phyloP scores from a whole-genome alignment of 2,888 invertebrate genomes.

The Corythucha ciliata region DNA sequence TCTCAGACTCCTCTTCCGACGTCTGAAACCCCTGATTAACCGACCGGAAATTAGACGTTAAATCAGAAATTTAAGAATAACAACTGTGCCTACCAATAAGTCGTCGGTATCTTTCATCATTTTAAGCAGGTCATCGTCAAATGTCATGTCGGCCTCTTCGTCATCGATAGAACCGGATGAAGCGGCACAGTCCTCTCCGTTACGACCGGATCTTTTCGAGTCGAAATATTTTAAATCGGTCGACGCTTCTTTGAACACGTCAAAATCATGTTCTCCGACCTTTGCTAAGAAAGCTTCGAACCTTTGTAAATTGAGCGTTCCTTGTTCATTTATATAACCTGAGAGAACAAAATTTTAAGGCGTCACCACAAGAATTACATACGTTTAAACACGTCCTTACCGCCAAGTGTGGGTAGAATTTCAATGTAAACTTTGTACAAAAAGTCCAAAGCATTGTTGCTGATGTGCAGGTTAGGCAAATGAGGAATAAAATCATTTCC shows the following conservation, averaged over 20 bases:
- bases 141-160: too few relatives aligned
- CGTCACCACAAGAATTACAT: neutral
- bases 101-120: slow-evolving; percentile 20
- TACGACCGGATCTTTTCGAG: slow-evolving; percentile 47
- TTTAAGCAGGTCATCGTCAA: slow-evolving; percentile 12
- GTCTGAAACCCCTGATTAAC: slow-evolving; percentile 37
- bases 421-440: slow-evolving; percentile 81
- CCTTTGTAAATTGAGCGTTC: slow-evolving; percentile 67
- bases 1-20: slow-evolving; percentile 31
- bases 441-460: slow-evolving; percentile 75
- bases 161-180: neutral
- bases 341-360: slow-evolving; percentile 29
- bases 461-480: slow-evolving; percentile 89
- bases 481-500: slow-evolving; percentile 98
- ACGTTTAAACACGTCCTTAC: slow-evolving; percentile 44
- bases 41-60: slow-evolving; percentile 1
- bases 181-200: neutral
- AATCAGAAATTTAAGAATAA: neutral
- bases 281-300: slow-evolving; percentile 78
- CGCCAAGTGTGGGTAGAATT: slow-evolving; percentile 74
- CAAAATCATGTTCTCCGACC: slow-evolving; percentile 60
- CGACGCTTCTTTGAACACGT: slow-evolving; percentile 64
- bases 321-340: slow-evolving; percentile 91
- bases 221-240: slow-evolving; percentile 79
- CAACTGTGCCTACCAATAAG: slow-evolving; percentile 7